Conservation (phyloP, 2,888 invertebrate genomes). For the Idaea straminata region DNA sequence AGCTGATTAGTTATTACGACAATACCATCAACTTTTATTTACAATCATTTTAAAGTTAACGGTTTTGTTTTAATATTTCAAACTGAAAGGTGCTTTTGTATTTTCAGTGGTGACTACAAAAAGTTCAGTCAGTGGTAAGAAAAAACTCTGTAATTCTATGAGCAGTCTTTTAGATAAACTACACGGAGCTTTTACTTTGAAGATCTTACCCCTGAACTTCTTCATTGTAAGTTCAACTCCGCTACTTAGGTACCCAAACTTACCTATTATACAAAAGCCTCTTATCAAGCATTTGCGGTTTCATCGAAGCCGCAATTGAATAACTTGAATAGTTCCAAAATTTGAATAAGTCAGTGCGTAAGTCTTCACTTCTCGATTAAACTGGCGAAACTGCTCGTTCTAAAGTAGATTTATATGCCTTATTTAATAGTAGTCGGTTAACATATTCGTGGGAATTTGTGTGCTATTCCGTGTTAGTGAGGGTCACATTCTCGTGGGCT, state of each 20-base stretch:
- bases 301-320: conserved; percentile 24
- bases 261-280: conserved; percentile 9
- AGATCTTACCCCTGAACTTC: background rate
- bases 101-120: background rate
- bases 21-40: background rate
- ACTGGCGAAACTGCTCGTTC: conserved; percentile 38
- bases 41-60: background rate
- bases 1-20: conserved; percentile 45
- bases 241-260: conserved; percentile 2
- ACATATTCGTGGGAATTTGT: conserved; percentile 20
- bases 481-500: conserved; percentile 23
- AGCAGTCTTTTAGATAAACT: background rate
- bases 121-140: background rate
- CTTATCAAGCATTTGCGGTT: conserved; percentile 15
- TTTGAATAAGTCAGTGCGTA: conserved; percentile 38
- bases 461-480: conserved; percentile 30
- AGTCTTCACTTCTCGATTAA: conserved; percentile 31
- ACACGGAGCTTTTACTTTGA: background rate
- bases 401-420: conserved; percentile 13
- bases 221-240: background rate
- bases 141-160: background rate
- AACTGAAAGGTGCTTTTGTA: too few species aligned
- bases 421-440: conserved; percentile 19
- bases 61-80: background rate
- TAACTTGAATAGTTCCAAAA: conserved; percentile 34